These are phyloP conservation scores for Cremastobaeus sp. DNA, from an alignment of 2,888 invertebrate species.

Conservation along the genomic window DNA sequence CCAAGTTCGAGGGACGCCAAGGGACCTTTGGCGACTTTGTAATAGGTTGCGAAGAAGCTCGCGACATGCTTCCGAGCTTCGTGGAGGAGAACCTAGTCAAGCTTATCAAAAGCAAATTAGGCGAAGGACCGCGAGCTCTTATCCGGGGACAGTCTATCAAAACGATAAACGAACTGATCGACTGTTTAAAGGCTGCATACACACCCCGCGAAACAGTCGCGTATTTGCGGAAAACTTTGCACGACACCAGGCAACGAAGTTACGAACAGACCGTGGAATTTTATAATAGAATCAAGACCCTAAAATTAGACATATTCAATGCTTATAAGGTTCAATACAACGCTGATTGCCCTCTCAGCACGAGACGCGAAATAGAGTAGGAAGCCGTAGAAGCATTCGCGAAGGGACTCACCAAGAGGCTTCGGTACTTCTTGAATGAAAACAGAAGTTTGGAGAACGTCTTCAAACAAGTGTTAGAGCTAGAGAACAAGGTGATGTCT, in stretches of 20 bases:
- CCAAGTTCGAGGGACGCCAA: not conserved
- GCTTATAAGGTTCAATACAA: conserved; percentile 18
- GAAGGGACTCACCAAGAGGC: not conserved
- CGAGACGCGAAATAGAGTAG: conserved; percentile 1
- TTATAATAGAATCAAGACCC: conserved; percentile 16
- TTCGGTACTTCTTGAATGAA: conserved; percentile 5
- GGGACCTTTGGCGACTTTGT: not conserved
- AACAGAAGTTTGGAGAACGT: too few relatives aligned
- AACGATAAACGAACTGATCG: not conserved
- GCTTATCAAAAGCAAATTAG: conserved; percentile 15
- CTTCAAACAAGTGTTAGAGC: conserved; percentile 9
- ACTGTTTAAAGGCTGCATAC: conserved; percentile 10
- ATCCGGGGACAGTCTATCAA: not conserved
- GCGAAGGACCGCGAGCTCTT: not conserved
- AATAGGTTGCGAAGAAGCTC: too few relatives aligned
- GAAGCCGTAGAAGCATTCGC: conserved; percentile 20
- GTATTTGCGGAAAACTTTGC: not conserved
- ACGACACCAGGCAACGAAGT: not conserved
- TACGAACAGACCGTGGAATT: conserved; percentile 20
- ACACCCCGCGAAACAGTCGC: not conserved
- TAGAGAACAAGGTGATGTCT: not conserved
- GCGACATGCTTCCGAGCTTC: conserved; percentile 17
- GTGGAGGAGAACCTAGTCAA: conserved; percentile 28
- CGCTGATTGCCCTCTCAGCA: not conserved
- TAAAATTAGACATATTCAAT: conserved; percentile 4